Evolutionary conservation across 2,888 invertebrate genomes (phyloP).

Genomic region (Drosophila putrida): DNA sequence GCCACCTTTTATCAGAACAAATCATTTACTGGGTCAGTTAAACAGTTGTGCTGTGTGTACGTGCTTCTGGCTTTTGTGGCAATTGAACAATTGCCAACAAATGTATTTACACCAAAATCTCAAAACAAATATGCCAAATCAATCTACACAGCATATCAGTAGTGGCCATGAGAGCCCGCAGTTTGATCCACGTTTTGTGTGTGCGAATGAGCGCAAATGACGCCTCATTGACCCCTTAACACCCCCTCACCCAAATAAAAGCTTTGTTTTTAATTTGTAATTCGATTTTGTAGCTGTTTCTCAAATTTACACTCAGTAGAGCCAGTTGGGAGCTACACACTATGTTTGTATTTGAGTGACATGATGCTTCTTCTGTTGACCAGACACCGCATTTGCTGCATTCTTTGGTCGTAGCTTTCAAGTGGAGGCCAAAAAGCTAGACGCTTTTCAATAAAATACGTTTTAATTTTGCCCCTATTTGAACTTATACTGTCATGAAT

Average conservation of each 20-base stretch:
- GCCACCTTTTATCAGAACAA: conserved; percentile 31
- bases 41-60: conserved; percentile 9
- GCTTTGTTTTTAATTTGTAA: too few species aligned
- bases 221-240: conserved; percentile 3
- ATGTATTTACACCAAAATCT: conserved; percentile 8
- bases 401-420: too few species aligned
- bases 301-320: too few species aligned
- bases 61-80: conserved; percentile 15
- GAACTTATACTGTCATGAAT: too few species aligned
- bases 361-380: too few species aligned
- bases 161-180: not conserved
- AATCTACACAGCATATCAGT: conserved; percentile 1
- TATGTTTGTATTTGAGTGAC: too few species aligned
- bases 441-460: too few species aligned
- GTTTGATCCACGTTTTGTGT: not conserved
- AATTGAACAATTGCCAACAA: conserved; percentile 21
- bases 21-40: conserved; percentile 39
- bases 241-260: not conserved
- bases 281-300: too few species aligned
- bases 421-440: too few species aligned
- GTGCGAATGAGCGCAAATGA: not conserved
- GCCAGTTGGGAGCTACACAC: too few species aligned
- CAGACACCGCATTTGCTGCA: too few species aligned
- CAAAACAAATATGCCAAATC: conserved; percentile 13
- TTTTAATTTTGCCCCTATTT: too few species aligned